Conservation (phyloP, 2,113 vertebrate species). For the Rhabdomys dilectus region DNA sequence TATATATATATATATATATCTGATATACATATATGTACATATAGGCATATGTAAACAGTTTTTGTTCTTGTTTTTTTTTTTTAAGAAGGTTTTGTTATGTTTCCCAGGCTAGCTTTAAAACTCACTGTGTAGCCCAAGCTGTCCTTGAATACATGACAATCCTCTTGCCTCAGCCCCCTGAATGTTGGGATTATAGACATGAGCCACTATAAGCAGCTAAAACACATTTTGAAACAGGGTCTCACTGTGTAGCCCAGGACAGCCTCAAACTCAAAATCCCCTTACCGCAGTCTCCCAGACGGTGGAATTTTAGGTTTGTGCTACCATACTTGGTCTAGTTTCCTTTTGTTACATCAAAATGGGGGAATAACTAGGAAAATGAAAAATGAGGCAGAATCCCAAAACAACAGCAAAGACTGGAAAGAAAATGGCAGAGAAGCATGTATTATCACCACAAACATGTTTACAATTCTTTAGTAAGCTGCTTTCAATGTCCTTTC, state of each 20-base stretch:
- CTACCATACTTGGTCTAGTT: not conserved
- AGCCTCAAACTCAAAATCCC: not conserved
- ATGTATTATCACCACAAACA: not conserved
- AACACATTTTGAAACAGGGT: not conserved
- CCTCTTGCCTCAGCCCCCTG: not conserved
- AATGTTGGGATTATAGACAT: not conserved
- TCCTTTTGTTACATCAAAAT: not conserved
- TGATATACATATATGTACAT: not conserved
- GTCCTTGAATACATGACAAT: not conserved
- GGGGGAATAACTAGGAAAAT: not conserved
- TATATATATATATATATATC: not conserved
- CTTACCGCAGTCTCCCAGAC: too few relatives aligned
- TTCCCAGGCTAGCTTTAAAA: not conserved
- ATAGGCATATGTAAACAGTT: not conserved
- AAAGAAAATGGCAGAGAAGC: not conserved
- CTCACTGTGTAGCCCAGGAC: not conserved
- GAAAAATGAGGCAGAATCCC: not conserved
- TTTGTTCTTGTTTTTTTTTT: not conserved
- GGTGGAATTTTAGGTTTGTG: not conserved
- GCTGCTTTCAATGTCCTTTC: not conserved
- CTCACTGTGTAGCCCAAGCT: not conserved
- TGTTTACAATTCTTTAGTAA: not conserved
- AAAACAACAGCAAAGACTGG: not conserved
- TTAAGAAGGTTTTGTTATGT: not conserved
- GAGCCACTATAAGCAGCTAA: not conserved